Evolutionary conservation across 2,888 invertebrate genomes (phyloP).

Genomic region (Lutraria lutraria): DNA sequence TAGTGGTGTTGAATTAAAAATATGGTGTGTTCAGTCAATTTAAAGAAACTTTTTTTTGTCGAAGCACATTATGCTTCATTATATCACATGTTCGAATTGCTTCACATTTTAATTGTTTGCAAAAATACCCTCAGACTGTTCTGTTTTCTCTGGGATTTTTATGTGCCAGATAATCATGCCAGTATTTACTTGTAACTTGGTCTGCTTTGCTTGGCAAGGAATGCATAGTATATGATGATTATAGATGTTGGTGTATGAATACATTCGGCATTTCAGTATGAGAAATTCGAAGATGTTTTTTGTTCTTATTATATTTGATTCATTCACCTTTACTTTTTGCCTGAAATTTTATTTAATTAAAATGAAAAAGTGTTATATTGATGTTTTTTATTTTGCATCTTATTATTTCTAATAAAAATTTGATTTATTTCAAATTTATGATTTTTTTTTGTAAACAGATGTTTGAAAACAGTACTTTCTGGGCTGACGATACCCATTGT

Average conservation of each 20-base stretch:
- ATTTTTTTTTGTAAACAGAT: no score
- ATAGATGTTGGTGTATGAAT: neutral
- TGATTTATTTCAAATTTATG: no score
- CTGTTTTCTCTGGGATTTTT: constrained; percentile 2
- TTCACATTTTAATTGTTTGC: neutral
- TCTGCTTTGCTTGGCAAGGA: constrained; percentile 1
- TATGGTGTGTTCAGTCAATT: neutral
- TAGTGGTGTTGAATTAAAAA: no score
- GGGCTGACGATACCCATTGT: no score
- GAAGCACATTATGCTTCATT: neutral
- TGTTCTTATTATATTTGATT: no score
- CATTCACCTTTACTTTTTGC: no score
- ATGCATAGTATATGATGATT: neutral
- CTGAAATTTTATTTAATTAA: no score
- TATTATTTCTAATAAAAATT: no score
- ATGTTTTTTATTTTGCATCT: no score
- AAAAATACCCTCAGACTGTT: constrained; percentile 12
- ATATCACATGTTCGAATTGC: neutral
- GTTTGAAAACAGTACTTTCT: no score
- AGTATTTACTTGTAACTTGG: constrained; percentile 3
- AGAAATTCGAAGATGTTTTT: no score
- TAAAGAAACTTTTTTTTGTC: neutral
- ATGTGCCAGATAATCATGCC: neutral
- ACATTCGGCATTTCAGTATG: neutral
- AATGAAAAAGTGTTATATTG: no score